Base-by-base conservation (phyloP, 2,797 vertebrate genomes). In the Alectoris magna region DNA sequence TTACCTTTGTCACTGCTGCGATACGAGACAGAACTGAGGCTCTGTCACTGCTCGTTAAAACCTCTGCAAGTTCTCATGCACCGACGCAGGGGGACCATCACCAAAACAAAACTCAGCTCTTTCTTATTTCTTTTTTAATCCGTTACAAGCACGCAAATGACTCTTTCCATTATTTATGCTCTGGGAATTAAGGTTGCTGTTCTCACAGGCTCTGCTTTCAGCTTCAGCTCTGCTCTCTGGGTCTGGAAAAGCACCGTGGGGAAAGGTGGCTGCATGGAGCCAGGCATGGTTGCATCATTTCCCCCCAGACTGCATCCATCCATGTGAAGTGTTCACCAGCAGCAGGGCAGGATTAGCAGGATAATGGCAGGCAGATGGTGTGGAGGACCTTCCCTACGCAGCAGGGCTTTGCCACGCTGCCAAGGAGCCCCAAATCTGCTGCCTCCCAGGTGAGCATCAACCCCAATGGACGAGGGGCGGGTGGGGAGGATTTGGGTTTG, bases 101-200 rank as follows among this genome's bases (percentile, higher is more conserved):
- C 77, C 88, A 71, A 91, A 91, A 79, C 73, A 62, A 55, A 87
- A 88, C 46, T 0, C 43, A 87, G 79, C 86, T 63, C 46, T 2
- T 48, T 10, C 69, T 93, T 68, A 84, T 60, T 93, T 94, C 56
- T 91, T 81, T 81, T 93, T 85, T 87, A 63, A 76, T 92, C 71
- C 46, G 5, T 70, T 29, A 36, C 60, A 79, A 63, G 70, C 18
- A 5, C 41, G 73, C 9, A 78, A 78, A 74, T 16, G 67, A 86
- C 59, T 73, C 81, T 46, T 71, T 82, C 58, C 39, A 79, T 94
- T 94, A 93, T 92, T 95, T 41, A 92, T 80, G 66, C 4, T 3
- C 27, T 21, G 31, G 90, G 59, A 59, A 71, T 78, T 70, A 87
- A 79, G 84, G 67, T 60, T 88, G 81, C 68, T 24, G 27, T 21